Conservation (phyloP, 2,888 invertebrate species). For the Griposia aprilina region DNA sequence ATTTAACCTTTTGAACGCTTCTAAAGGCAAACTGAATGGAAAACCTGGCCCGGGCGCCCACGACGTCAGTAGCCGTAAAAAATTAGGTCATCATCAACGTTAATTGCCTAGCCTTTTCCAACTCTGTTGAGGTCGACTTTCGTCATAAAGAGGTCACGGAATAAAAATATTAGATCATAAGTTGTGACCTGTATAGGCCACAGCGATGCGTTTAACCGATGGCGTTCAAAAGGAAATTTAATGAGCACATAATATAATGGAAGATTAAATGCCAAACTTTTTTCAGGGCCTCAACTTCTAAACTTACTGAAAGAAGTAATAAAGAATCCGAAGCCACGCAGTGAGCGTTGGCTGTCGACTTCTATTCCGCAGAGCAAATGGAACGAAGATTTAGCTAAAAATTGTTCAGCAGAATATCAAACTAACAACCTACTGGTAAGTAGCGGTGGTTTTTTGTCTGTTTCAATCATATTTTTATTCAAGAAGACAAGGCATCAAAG, state of each 20-base stretch:
- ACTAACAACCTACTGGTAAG: conserved; percentile 77
- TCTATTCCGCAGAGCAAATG: conserved; percentile 91
- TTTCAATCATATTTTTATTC: conserved; percentile 85
- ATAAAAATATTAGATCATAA: neutral
- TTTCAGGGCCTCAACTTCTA: conserved; percentile 81
- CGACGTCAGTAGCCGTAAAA: neutral
- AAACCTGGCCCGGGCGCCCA: too few species aligned
- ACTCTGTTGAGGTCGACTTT: too few species aligned
- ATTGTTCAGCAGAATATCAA: conserved; percentile 77
- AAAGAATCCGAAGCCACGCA: conserved; percentile 91
- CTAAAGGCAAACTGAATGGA: neutral
- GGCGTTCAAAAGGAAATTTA: neutral
- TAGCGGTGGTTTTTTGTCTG: conserved; percentile 72
- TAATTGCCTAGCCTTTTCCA: too few species aligned
- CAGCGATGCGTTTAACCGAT: neutral
- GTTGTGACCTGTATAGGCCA: neutral
- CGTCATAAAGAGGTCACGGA: neutral
- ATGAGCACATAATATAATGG: neutral
- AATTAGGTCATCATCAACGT: neutral
- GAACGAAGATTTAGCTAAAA: conserved; percentile 73
- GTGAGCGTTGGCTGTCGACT: conserved; percentile 95
- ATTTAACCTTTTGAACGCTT: neutral
- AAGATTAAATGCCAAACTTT: neutral
- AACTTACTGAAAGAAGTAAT: conserved; percentile 91
- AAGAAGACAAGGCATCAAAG: neutral